Evolutionary conservation across 2,888 invertebrate species (phyloP), one percentile per base, ranked within the genome.

Genomic region (Crossocerus cetratus): DNA sequence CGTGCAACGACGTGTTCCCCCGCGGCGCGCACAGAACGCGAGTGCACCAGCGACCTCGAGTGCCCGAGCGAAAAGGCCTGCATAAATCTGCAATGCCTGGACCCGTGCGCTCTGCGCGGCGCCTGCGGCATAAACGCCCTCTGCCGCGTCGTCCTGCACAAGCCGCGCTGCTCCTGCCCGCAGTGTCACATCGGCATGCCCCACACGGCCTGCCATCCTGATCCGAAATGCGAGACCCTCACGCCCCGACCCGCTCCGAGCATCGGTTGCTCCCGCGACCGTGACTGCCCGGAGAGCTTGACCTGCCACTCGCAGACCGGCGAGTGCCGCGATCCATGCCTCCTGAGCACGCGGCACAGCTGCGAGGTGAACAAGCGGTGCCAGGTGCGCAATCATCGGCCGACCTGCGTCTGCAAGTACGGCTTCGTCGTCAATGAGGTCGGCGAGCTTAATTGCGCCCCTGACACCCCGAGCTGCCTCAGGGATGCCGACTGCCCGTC

Each of bases 1-100:
- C 65, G 63, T 54, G 67, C 59, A 32, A 32, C 32, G 32, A 32
- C 32, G 32, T 32, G 32, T 32, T 32, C 32, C 32, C 32, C 32
- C 65, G 66, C 32, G 43, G 68, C 43, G 53, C 56, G 23, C 53
- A 65, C 61, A 94, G 95, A 95, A 92, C 94, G 94, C 92, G 96
- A 96, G 94, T 97, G 97, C 93, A 94, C 94, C 92, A 94, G 94
- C 92, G 96, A 97, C 93, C 93, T 94, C 92, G 97, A 97, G 93
- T 98, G 97, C 92, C 94, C 96, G 84, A 95, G 95, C 92, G 96
- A 97, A 92, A 96, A 96, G 93, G 95, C 96, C 90, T 98, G 97
- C 93, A 94, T 96, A 92, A 95, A 96, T 92, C 94, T 95, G 91
- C 95, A 96, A 92, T 98, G 97, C 92, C 93, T 95, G 91, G 96